Percentiles rank a stretch among this genome's conserved stretches.
Evolutionary conservation across 2,113 vertebrate species (phyloP).

Genomic region (Sinocyclocheilus maitianheensis): DNA sequence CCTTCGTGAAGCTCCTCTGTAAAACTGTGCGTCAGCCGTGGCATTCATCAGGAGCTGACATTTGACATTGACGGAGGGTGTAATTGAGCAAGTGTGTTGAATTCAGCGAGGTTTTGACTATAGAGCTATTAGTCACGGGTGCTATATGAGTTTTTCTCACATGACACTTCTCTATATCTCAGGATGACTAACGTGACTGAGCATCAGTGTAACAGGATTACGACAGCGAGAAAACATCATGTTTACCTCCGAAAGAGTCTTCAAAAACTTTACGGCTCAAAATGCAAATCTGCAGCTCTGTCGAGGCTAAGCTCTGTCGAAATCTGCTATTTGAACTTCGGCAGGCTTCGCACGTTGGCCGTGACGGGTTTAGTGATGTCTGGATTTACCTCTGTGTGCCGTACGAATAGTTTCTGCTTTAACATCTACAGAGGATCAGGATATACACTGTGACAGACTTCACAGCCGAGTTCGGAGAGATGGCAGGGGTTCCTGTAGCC

Average conservation of each 20-base stretch:
- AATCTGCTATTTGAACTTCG: conserved; percentile 13
- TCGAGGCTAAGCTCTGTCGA: conserved; percentile 2
- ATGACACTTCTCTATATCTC: conserved; percentile 43
- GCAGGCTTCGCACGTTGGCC: neutral
- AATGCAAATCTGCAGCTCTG: conserved; percentile 22
- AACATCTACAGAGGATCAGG: conserved; percentile 15
- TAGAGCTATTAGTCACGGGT: conserved; percentile 40
- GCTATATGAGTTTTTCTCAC: conserved; percentile 37
- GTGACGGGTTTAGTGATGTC: conserved; percentile 20
- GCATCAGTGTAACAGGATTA: conserved; percentile 13
- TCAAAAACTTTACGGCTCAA: neutral
- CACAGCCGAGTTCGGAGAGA: neutral
- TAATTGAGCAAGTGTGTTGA: conserved; percentile 36
- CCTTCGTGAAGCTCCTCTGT: neutral
- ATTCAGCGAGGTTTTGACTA: conserved; percentile 42
- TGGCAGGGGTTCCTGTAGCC: too few relatives aligned
- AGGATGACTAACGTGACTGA: conserved; percentile 30
- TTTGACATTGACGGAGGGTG: conserved; percentile 40
- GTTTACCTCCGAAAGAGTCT: conserved; percentile 27
- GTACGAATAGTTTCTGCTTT: neutral
- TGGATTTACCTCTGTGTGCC: conserved; percentile 1
- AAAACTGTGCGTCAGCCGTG: conserved; percentile 11
- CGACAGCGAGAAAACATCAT: conserved; percentile 1
- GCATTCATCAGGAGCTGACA: conserved; percentile 29
- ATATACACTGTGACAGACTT: neutral